phyloP scores from a whole-genome alignment of 2,888 invertebrate species.

The Drosophila borealis region DNA sequence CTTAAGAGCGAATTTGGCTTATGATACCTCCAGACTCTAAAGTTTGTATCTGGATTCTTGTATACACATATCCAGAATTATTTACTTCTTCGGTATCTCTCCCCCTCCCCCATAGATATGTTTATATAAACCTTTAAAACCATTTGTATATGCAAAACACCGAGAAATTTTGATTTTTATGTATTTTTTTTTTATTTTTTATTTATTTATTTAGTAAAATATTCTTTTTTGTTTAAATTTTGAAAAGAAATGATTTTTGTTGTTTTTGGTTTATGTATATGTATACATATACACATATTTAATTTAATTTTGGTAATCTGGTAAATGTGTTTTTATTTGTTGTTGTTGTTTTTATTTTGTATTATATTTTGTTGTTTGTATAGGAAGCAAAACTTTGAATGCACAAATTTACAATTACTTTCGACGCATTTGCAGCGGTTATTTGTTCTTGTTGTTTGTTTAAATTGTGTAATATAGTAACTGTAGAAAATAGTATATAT shows the following conservation, averaged over 20 bases:
- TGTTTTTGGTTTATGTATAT: constrained; percentile 56
- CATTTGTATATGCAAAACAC: constrained; percentile 7
- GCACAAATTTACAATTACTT: constrained; percentile 70
- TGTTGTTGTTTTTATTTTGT: constrained; percentile 19
- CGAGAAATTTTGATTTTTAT: constrained; percentile 52
- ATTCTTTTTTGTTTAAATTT: constrained; percentile 59
- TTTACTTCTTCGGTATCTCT: too few relatives aligned
- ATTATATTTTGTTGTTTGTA: constrained; percentile 54
- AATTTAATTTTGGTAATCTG: constrained; percentile 65
- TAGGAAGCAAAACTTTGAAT: constrained; percentile 79
- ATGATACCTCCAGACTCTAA: too few relatives aligned
- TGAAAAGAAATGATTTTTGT: constrained; percentile 64
- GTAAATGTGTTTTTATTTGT: constrained; percentile 54
- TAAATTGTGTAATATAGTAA: constrained; percentile 69
- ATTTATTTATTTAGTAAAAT: constrained; percentile 81
- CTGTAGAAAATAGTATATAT: constrained; percentile 69
- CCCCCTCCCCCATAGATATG: too few relatives aligned
- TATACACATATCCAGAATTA: too few relatives aligned
- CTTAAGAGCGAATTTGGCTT: too few relatives aligned
- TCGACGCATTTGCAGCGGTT: constrained; percentile 25
- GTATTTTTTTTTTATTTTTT: constrained; percentile 66
- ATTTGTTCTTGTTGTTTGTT: constrained; percentile 36
- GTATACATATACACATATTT: constrained; percentile 56
- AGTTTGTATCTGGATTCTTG: too few relatives aligned
- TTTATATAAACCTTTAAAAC: too few relatives aligned